Percentiles rank a stretch among this genome's conserved stretches.
phyloP scores from a whole-genome alignment of 1,140 invertebrate species.

The Tribolium castaneum region DNA sequence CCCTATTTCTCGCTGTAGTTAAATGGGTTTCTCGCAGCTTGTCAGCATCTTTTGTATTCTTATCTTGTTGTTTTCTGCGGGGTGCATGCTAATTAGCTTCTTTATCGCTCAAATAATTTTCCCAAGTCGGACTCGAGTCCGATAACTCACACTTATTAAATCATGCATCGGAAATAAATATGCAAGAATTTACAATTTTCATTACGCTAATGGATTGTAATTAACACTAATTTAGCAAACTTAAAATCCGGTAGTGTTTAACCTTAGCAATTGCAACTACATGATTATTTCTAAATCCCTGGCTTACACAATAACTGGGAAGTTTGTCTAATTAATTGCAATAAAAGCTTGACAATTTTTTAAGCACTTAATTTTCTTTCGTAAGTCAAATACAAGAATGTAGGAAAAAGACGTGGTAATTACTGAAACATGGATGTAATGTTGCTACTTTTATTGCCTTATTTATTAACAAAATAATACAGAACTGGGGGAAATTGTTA shows the following conservation, averaged over 20 bases:
- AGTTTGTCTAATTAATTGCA: background rate
- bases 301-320: background rate
- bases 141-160: background rate
- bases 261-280: background rate
- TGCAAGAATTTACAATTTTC: background rate
- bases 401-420: background rate
- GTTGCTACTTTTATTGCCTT: background rate
- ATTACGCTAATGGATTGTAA: background rate
- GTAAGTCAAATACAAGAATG: background rate
- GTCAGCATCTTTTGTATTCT: constrained; percentile 33
- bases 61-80: constrained; percentile 28
- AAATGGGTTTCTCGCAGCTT: constrained; percentile 28
- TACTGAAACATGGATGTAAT: background rate
- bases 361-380: background rate
- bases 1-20: constrained; percentile 16
- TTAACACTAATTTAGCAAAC: background rate
- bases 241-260: background rate
- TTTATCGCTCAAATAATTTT: background rate
- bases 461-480: background rate
- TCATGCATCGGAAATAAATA: background rate
- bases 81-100: constrained; percentile 23
- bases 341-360: background rate
- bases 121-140: background rate
- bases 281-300: background rate
- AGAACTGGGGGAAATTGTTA: too few species aligned